These are phyloP conservation scores for Sebastes paucispinis DNA, from an alignment of 2,797 vertebrate species.

Conservation along the genomic window DNA sequence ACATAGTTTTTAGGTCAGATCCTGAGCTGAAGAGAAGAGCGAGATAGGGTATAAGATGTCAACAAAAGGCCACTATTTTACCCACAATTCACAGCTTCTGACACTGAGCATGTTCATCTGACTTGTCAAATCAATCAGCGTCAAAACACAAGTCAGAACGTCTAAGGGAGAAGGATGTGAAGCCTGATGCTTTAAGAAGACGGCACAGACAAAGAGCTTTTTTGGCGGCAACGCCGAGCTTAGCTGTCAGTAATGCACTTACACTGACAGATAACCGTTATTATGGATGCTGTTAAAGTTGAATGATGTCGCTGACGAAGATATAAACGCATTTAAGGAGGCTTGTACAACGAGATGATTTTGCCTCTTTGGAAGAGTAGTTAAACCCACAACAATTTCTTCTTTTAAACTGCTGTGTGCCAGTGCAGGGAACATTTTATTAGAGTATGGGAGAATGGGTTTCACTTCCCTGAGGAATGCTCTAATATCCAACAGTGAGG, in stretches of 20 bases:
- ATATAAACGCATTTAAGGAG: slow-evolving; percentile 16
- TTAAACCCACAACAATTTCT: neutral
- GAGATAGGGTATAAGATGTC: neutral
- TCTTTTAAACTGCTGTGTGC: neutral
- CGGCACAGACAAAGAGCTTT: slow-evolving; percentile 32
- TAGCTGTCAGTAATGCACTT: slow-evolving; percentile 51
- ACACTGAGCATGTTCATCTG: neutral
- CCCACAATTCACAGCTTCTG: neutral
- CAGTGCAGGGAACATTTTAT: neutral
- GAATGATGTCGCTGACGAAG: slow-evolving; percentile 38
- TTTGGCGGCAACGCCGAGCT: slow-evolving; percentile 25
- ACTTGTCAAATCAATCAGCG: slow-evolving; percentile 6
- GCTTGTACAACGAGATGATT: slow-evolving; percentile 12
- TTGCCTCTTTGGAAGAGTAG: neutral
- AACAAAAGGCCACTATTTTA: neutral
- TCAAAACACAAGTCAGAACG: neutral
- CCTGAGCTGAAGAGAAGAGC: neutral
- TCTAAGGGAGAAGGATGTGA: neutral
- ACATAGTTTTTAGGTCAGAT: neutral
- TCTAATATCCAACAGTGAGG: neutral
- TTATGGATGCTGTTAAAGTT: slow-evolving; percentile 32
- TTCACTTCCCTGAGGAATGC: neutral
- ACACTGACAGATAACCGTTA: slow-evolving; percentile 46
- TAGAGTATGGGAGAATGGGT: rapidly evolving
- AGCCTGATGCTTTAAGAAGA: slow-evolving; percentile 13